These are phyloP conservation scores for Nephrotoma appendiculata DNA, from an alignment of 2,888 invertebrate species.

Conservation along the genomic window DNA sequence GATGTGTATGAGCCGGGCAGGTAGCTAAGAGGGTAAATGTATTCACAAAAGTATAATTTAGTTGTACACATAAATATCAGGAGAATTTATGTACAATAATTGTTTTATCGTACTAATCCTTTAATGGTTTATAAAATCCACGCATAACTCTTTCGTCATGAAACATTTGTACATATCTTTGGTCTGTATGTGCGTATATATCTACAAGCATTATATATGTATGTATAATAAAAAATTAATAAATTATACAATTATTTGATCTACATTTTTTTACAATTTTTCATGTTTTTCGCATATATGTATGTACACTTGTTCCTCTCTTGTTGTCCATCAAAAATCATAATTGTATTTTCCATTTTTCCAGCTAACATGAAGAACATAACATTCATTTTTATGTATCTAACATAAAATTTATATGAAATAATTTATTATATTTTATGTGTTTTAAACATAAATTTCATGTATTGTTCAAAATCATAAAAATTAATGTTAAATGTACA, in stretches of 20 bases:
- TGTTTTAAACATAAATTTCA: not conserved
- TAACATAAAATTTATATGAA: not conserved
- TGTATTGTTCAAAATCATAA: not conserved
- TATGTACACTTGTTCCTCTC: not conserved
- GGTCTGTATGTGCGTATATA: not conserved
- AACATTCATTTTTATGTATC: not conserved
- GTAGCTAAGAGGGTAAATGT: no score
- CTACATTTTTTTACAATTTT: not conserved
- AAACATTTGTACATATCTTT: not conserved
- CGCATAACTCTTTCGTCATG: not conserved
- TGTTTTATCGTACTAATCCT: not conserved
- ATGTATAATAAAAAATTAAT: not conserved
- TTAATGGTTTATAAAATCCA: not conserved
- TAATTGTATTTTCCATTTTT: not conserved
- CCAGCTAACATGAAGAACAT: not conserved
- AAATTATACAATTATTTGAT: not conserved
- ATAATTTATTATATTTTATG: not conserved
- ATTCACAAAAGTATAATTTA: no score
- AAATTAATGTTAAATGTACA: not conserved
- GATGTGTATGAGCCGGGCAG: no score
- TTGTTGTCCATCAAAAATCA: not conserved
- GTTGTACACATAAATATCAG: not conserved
- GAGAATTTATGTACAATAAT: not conserved
- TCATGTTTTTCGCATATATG: not conserved
- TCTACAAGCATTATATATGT: not conserved